Base-by-base conservation (phyloP, 1,140 invertebrate genomes). In the Daktulosphaira vitifoliae region DNA sequence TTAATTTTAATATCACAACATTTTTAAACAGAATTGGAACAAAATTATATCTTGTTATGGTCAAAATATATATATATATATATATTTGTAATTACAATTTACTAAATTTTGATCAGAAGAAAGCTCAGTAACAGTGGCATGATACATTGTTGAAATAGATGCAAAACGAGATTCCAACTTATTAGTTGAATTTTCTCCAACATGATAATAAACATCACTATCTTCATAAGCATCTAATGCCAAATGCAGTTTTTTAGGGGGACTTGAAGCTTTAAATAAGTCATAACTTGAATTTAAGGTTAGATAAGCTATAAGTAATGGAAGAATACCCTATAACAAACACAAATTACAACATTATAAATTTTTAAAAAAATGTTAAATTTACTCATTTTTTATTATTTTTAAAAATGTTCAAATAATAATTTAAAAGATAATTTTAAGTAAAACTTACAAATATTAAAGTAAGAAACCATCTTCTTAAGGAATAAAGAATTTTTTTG, bases 401-500 rank as follows among this genome's bases (percentile, higher is more conserved):
- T 5, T 6, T 33, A 6, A 33, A 33, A 5, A 33, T 11, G 16
- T 2, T 50, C 2, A 46, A 29, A 18, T 22, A 13, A 33, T 25
- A 18, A 3, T 26, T 48, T 13, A 22, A 54, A 53, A 26, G 37
- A 54, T n/a, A 8, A 8, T 42, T 15, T n/a, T 37, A 25, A 25
- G 22, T 26, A 42, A 66, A 59, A 67, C 67, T 66, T 18, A 69
- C 68, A 42, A 64, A 65, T 20, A 65, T 8, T 13, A 68, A 51
- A 29, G 59, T 51, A 7, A 38, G 18, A 16, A 67, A 18, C 37
- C 49, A 50, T 56, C 52, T 67, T 18, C 69, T 50, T 26, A 5
- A 52, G 9, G 53, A 62, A 49, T 54, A 69, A 16, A 62, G 9
- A 0, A 20, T 2, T 56, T 68, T 70, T 65, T 72, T 72, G 5